A percentile compares a stretch with the other conserved stretches of the same genome.
phyloP scores from a whole-genome alignment of 2,888 invertebrate species.

The Drepana falcataria region DNA sequence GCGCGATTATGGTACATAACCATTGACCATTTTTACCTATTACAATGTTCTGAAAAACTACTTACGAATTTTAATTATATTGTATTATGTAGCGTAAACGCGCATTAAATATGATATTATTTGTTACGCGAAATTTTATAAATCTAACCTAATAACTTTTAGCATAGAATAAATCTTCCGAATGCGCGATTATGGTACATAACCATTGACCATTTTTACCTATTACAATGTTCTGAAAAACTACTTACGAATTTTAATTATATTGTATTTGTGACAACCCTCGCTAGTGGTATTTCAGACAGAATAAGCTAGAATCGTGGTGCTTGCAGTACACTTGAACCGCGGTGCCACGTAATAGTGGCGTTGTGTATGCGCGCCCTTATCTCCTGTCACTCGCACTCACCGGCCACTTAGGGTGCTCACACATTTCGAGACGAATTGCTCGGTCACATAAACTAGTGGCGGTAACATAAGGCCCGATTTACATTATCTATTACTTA shows the following conservation, averaged over 20 bases:
- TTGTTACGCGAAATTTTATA: slow-evolving; percentile 10
- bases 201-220: slow-evolving; percentile 16
- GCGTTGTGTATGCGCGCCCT: slow-evolving; percentile 43
- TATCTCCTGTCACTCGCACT: slow-evolving; percentile 23
- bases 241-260: neutral
- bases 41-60: neutral
- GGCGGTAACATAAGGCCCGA: neutral
- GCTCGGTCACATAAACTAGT: neutral
- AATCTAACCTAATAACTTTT: slow-evolving; percentile 9
- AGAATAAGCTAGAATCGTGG: slow-evolving; percentile 30
- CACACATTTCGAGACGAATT: slow-evolving; percentile 11
- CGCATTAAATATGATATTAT: slow-evolving; percentile 29
- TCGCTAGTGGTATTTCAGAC: slow-evolving; percentile 22
- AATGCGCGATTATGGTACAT: slow-evolving; percentile 22
- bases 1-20: slow-evolving; percentile 20
- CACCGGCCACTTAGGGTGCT: slow-evolving; percentile 28
- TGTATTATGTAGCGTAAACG: slow-evolving; percentile 27
- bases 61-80: neutral
- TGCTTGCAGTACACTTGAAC: slow-evolving; percentile 27
- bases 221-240: neutral
- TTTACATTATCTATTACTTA: no score
- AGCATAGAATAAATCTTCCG: slow-evolving; percentile 18
- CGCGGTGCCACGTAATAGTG: slow-evolving; percentile 28
- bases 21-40: slow-evolving; percentile 16
- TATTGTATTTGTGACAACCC: neutral